These are phyloP conservation scores for Cossypha caffra DNA, from an alignment of 2,797 vertebrate species.

Conservation along the genomic window DNA sequence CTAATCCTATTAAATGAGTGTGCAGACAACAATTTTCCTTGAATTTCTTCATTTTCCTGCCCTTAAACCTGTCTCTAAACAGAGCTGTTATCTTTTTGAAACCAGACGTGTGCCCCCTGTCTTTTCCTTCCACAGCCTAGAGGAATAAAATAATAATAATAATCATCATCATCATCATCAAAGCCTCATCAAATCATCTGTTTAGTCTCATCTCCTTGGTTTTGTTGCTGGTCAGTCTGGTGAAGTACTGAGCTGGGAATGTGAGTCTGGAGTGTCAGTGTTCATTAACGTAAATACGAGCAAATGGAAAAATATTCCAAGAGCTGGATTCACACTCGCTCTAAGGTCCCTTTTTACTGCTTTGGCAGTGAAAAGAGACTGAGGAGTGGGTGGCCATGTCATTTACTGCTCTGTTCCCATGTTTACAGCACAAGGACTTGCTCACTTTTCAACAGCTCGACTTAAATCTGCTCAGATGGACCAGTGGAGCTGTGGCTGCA, in stretches of 20 bases:
- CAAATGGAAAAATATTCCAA: conserved; percentile 63
- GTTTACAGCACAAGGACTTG: conserved; percentile 42
- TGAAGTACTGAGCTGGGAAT: conserved; percentile 57
- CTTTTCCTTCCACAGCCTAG: neutral
- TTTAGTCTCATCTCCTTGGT: conserved; percentile 70
- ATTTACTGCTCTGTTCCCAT: conserved; percentile 29
- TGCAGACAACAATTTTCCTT: conserved; percentile 35
- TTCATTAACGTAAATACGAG: conserved; percentile 46
- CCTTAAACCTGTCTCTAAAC: neutral
- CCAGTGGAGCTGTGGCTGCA: neutral
- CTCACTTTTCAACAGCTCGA: conserved; percentile 44
- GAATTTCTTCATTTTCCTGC: neutral
- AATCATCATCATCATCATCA: neutral
- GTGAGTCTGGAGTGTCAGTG: conserved; percentile 44
- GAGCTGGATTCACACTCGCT: conserved; percentile 43
- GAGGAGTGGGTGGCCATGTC: conserved; percentile 54
- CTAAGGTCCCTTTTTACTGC: conserved; percentile 59
- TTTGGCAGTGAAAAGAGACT: conserved; percentile 36
- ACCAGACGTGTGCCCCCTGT: neutral
- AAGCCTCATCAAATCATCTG: conserved; percentile 11
- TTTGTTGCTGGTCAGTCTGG: conserved; percentile 62
- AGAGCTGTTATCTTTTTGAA: neutral
- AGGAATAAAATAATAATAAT: conserved; percentile 21
- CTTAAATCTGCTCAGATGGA: neutral
- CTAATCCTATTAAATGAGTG: neutral